These are phyloP conservation scores for Cephus pygmeus DNA, from an alignment of 2,888 invertebrate genomes.

Conservation along the genomic window DNA sequence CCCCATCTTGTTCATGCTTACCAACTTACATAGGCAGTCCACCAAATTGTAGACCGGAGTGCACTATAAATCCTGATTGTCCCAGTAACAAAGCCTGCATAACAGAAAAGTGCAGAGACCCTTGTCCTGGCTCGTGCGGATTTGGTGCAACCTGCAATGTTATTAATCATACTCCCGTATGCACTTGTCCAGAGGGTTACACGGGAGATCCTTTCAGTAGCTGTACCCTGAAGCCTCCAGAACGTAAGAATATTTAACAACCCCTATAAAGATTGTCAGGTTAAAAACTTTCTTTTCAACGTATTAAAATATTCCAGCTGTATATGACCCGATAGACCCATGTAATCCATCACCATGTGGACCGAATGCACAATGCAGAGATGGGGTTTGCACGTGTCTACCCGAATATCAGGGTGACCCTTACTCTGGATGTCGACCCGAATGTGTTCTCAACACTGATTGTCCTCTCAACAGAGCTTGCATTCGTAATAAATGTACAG, in stretches of 20 bases:
- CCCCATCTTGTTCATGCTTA: constrained; percentile 74
- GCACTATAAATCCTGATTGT: constrained; percentile 78
- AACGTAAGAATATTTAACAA: constrained; percentile 63
- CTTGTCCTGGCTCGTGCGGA: constrained; percentile 84
- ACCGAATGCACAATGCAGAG: constrained; percentile 70
- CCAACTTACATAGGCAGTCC: constrained; percentile 76
- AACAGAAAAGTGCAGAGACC: constrained; percentile 81
- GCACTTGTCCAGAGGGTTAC: constrained; percentile 66
- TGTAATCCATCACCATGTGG: constrained; percentile 70
- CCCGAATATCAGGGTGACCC: constrained; percentile 63
- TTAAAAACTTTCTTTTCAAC: background rate
- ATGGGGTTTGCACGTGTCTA: constrained; percentile 62
- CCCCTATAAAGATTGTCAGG: background rate
- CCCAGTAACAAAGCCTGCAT: constrained; percentile 81
- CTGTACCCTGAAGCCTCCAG: constrained; percentile 45
- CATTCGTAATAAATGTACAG: constrained; percentile 66
- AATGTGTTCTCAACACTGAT: constrained; percentile 65
- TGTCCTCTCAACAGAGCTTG: constrained; percentile 66
- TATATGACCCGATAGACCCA: background rate
- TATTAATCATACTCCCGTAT: constrained; percentile 81
- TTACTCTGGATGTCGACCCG: constrained; percentile 62
- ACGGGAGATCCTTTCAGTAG: constrained; percentile 65
- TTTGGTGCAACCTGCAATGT: constrained; percentile 80
- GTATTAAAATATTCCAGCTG: background rate
- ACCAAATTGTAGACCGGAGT: constrained; percentile 82